Evolutionary conservation across 2,797 vertebrate species (phyloP), one percentile per base, ranked within the genome.

Genomic region (Channa striata): DNA sequence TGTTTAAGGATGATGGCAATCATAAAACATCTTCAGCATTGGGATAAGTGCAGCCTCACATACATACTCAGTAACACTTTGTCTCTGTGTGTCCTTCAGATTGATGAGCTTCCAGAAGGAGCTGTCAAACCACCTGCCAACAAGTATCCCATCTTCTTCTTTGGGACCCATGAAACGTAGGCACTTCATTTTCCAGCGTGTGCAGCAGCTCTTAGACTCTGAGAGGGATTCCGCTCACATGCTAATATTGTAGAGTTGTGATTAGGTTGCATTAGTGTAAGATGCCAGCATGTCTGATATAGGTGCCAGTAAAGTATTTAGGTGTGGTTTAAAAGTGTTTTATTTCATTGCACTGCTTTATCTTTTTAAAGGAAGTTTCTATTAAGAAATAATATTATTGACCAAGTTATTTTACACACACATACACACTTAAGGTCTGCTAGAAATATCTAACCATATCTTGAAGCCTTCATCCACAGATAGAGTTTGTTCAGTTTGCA

Each of bases 131-230:
- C 97, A 43, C 97, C 97, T 72, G 97, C 97, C 90, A 99, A 98
- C 92, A 99, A 99, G 88, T 97, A 98, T 59, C 97, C 97, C 46
- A 99, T 99, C 92, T 99, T 99, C 94, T 99, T 99, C 93, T 99
- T 98, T 14, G 97, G 97, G 79, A 99, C 97, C 75, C 97, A 99
- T 34, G 97, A 99, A 93, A 99, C 97, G 97, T 99, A 95, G 90
- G 96, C 93, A 47, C 14, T 34, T 50, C 43, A 30, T 48, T 21
- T 30, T 33, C 49, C 46, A 11, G 16, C 37, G 58, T 50, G 44
- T 23, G 16, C 39, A 59, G 8, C 6, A 2, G n/a, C 10, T 34
- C 23, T 50, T 10, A 9, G 25, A 49, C 3, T 51, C 14, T 12
- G 4, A n/a, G 8, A 65, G 16, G 11, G 19, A 39, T 47, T 10